These are phyloP conservation scores for Ichneumoninae sp. DNA, from an alignment of 2,888 invertebrate genomes.

Conservation along the genomic window DNA sequence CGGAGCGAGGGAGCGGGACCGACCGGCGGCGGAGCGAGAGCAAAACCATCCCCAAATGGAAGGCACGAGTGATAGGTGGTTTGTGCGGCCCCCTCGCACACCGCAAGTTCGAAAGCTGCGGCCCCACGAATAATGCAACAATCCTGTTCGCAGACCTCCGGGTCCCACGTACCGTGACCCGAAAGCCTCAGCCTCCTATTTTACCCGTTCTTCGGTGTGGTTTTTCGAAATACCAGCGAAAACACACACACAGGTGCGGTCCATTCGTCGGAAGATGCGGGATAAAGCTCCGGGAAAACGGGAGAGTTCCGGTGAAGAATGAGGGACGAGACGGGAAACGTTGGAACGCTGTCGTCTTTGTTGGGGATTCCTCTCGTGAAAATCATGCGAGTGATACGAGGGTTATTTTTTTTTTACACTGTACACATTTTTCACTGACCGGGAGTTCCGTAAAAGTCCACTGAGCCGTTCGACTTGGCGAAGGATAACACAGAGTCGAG, in stretches of 20 bases:
- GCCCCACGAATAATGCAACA: slow-evolving; percentile 82
- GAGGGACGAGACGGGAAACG: slow-evolving; percentile 20
- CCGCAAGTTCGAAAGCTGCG: slow-evolving; percentile 82
- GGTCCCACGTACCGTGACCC: slow-evolving; percentile 69
- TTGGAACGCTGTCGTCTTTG: slow-evolving; percentile 20
- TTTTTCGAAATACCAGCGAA: slow-evolving; percentile 53
- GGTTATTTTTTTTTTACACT: slow-evolving; percentile 16
- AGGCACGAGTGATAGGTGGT: slow-evolving; percentile 40
- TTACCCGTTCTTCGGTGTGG: slow-evolving; percentile 41
- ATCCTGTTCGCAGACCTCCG: slow-evolving; percentile 78
- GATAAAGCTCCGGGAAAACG: slow-evolving; percentile 44
- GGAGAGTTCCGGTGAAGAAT: slow-evolving; percentile 19
- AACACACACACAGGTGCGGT: neutral
- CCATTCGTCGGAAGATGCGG: slow-evolving; percentile 28
- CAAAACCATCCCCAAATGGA: slow-evolving; percentile 38
- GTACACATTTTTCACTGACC: slow-evolving; percentile 47
- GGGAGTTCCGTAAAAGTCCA: slow-evolving; percentile 46
- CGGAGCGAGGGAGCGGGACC: slow-evolving; percentile 34
- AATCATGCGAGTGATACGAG: slow-evolving; percentile 27
- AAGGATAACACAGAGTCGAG: slow-evolving; percentile 3
- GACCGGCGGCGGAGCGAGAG: slow-evolving; percentile 13
- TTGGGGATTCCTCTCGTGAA: slow-evolving; percentile 1
- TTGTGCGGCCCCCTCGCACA: slow-evolving; percentile 58
- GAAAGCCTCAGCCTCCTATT: slow-evolving; percentile 50
- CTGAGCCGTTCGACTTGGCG: slow-evolving; percentile 39